Percentiles rank a stretch among this genome's conserved stretches.
These are phyloP conservation scores for Morelia viridis DNA, from an alignment of 2,797 vertebrate species.

Conservation along the genomic window DNA sequence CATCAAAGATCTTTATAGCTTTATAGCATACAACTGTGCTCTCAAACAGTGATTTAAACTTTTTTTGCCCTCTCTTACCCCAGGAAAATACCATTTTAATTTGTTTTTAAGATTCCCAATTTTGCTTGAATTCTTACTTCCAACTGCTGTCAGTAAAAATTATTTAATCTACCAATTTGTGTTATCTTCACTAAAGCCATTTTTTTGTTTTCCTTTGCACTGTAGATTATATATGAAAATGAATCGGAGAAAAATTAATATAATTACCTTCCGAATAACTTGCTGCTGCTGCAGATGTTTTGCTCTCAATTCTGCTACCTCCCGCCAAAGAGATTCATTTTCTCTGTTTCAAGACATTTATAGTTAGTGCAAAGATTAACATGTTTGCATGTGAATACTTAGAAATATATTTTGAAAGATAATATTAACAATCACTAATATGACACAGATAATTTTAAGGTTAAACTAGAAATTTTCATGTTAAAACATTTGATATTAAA, in stretches of 20 bases:
- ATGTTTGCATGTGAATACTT: slow-evolving; percentile 1
- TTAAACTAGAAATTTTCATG: neutral
- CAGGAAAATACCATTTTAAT: neutral
- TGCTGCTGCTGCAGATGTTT: slow-evolving; percentile 94
- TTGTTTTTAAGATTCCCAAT: neutral
- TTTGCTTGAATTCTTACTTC: neutral
- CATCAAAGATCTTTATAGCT: neutral
- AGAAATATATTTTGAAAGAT: neutral
- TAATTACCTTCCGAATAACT: slow-evolving; percentile 90
- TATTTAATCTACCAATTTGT: neutral
- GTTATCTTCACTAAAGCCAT: neutral
- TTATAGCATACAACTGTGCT: neutral
- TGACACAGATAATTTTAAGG: neutral
- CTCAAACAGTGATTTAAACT: neutral
- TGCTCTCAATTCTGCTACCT: slow-evolving; percentile 89
- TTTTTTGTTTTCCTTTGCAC: neutral
- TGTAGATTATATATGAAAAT: neutral
- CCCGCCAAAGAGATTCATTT: slow-evolving; percentile 93
- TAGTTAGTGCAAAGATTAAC: slow-evolving; percentile 23
- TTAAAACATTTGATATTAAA: neutral
- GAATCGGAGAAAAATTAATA: neutral
- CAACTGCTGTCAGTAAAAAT: neutral
- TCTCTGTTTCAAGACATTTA: slow-evolving; percentile 78
- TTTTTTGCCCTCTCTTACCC: neutral
- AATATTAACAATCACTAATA: neutral